These are phyloP conservation scores for Archocentrus centrarchus DNA, from an alignment of 2,113 vertebrate genomes.

Conservation along the genomic window DNA sequence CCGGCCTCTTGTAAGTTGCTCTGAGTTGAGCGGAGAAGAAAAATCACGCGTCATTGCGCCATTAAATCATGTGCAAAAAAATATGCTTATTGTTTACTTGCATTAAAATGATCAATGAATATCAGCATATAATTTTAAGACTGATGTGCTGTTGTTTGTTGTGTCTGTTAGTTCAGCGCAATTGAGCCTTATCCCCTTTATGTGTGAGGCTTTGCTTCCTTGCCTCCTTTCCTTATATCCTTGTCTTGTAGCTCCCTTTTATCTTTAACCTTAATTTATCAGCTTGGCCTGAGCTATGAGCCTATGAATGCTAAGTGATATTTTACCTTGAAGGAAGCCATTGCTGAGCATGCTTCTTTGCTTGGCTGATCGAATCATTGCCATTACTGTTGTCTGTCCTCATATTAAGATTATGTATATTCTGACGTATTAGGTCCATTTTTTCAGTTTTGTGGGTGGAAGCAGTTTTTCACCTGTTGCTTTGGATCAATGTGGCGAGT, in stretches of 20 bases:
- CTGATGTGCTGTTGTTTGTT: constrained; percentile 34
- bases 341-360: constrained; percentile 43
- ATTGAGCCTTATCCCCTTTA: neutral
- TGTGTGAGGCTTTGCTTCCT: constrained; percentile 43
- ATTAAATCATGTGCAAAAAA: neutral
- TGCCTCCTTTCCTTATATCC: constrained; percentile 10
- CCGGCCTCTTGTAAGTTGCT: constrained; percentile 87
- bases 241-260: constrained; percentile 11
- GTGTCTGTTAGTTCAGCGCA: constrained; percentile 27
- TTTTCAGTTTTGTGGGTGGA: neutral
- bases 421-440: neutral
- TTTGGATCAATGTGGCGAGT: too few relatives aligned
- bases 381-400: constrained; percentile 19
- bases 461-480: too few relatives aligned
- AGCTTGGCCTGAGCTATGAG: constrained; percentile 39
- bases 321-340: constrained; percentile 4
- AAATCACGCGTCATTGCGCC: neutral
- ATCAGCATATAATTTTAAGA: neutral
- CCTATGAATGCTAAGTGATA: constrained; percentile 17
- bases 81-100: neutral
- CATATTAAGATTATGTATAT: neutral
- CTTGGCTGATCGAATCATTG: constrained; percentile 44
- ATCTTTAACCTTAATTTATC: constrained; percentile 21
- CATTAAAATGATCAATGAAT: neutral
- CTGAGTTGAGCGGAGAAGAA: neutral